Base-by-base conservation (phyloP, 2,888 invertebrate species). In the Leptinotarsa rubiginosa region DNA sequence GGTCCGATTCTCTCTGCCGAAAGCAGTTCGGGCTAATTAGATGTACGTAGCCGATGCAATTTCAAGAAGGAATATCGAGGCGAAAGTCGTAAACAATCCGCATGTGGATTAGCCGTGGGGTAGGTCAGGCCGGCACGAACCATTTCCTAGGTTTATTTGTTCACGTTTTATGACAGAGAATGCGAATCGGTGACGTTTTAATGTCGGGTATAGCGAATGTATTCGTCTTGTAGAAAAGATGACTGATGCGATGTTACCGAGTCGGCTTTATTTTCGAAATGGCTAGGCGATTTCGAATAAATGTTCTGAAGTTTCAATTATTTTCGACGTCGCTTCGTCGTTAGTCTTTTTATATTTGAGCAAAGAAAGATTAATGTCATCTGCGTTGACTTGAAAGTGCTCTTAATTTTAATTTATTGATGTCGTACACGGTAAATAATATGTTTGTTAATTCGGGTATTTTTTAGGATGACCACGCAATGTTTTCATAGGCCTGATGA, bases 71-170 rank as follows among this genome's bases (percentile, higher is more conserved):
- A 54, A 31, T 67, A 52, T 10, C 67, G n/a, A 67, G n/a, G 47
- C 52, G 67, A 25, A 64, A 71, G 65, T 74, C 70, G 73, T 77
- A 75, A 75, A 77, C 75, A 77, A 69, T 72, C 70, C 68, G 49
- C 75, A 49, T 70, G 73, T 67, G 73, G 52, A 73, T 65, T 69
- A 66, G 72, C 75, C 75, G 75, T 77, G 71, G 70, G 77, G 75
- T 69, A 75, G 77, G 77, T 77, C 77, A 74, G 73, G 73, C 56
- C 67, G 73, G 66, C 75, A 71, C 62, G 69, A 67, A 71, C 69
- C 71, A 75, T 70, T 70, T 69, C 62, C 69, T 69, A 73, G 52
- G 62, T 62, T 62, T 62, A 62, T 65, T 69, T 73, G 47, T 67
- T 64, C 64, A 64, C 31, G 62, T 62, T 62, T 62, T 62, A 62